These are phyloP conservation scores for Anas bahamensis DNA, from an alignment of 2,797 vertebrate species.

Conservation along the genomic window DNA sequence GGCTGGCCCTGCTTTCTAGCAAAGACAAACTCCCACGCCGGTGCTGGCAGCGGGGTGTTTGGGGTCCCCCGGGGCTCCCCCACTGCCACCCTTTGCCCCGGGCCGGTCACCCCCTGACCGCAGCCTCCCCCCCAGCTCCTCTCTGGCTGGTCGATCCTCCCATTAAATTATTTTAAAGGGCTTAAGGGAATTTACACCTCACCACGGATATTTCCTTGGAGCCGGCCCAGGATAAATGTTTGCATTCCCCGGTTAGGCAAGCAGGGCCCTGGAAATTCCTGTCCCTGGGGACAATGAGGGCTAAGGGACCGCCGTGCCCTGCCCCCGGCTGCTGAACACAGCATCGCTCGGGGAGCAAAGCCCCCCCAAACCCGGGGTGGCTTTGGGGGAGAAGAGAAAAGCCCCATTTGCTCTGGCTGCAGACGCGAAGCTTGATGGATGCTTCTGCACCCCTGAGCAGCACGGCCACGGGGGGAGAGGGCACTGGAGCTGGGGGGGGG, in stretches of 20 bases:
- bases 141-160: not conserved
- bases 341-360: not conserved
- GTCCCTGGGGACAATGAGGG: not conserved
- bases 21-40: not conserved
- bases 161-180: too few species aligned
- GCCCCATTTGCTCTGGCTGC: not conserved
- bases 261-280: not conserved
- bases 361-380: too few species aligned
- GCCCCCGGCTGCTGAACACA: not conserved
- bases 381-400: not conserved
- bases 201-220: slow-evolving; percentile 24
- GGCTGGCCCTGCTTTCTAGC: not conserved
- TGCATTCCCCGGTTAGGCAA: not conserved
- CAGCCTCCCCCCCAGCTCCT: not conserved
- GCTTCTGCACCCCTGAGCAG: not conserved
- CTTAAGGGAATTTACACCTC: slow-evolving; percentile 18
- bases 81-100: not conserved
- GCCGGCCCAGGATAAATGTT: slow-evolving; percentile 30
- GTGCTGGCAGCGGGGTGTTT: not conserved
- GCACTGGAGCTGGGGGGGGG: too few species aligned
- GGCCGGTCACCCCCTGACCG: not conserved
- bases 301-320: not conserved
- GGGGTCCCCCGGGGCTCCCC: not conserved
- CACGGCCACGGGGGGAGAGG: accelerated
- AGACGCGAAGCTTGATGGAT: not conserved